A percentile compares a stretch with the other conserved stretches of the same genome.
These are phyloP conservation scores for Villa cingulata DNA, from an alignment of 2,888 invertebrate genomes.

Conservation along the genomic window DNA sequence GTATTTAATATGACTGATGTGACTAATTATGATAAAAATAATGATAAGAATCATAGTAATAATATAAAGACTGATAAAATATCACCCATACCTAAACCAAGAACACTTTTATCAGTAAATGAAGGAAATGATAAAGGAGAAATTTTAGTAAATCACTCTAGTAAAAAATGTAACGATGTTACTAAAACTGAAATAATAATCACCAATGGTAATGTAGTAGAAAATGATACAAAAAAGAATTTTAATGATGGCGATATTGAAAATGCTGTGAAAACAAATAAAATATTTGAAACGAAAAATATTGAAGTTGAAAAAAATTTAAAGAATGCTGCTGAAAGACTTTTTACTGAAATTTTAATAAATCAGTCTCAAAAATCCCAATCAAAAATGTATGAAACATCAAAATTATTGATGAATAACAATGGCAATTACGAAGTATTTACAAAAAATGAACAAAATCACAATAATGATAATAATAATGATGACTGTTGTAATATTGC, in stretches of 20 bases:
- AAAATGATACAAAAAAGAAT: not conserved
- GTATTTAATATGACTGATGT: not conserved
- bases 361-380: slow-evolving; percentile 20
- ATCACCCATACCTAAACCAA: slow-evolving; percentile 12
- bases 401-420: not conserved
- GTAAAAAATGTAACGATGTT: slow-evolving; percentile 10
- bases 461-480: not conserved
- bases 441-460: not conserved
- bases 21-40: slow-evolving; percentile 9
- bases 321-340: slow-evolving; percentile 33
- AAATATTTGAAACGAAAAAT: slow-evolving; percentile 24
- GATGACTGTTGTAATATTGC: not conserved
- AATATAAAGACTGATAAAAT: slow-evolving; percentile 3
- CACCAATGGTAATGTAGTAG: slow-evolving; percentile 6
- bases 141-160: slow-evolving; percentile 18
- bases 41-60: not conserved
- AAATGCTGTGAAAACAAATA: slow-evolving; percentile 6
- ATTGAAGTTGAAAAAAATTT: slow-evolving; percentile 33
- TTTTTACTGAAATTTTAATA: slow-evolving; percentile 33
- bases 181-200: not conserved
- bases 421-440: not conserved
- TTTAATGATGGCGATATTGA: slow-evolving; percentile 9
- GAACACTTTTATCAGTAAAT: slow-evolving; percentile 6
- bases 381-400: not conserved
- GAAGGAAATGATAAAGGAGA: slow-evolving; percentile 1